phyloP scores from a whole-genome alignment of 2,113 vertebrate species.

The Tympanuchus pallidicinctus region DNA sequence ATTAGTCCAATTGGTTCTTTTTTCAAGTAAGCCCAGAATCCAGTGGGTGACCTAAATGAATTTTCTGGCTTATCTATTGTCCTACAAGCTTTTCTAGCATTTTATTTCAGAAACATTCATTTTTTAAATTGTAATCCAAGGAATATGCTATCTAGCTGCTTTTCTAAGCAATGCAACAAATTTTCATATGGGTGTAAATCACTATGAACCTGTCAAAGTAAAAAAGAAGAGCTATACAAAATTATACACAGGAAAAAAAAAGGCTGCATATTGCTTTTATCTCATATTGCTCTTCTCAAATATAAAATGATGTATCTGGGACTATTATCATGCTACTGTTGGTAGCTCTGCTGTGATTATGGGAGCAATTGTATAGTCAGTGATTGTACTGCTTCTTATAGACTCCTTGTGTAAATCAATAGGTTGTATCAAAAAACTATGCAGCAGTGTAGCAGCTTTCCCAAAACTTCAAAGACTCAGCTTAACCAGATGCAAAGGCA shows the following conservation, averaged over 20 bases:
- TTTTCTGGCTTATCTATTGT: conserved; percentile 35
- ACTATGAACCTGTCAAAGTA: background rate
- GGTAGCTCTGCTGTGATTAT: background rate
- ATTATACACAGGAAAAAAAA: background rate
- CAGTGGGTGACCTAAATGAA: background rate
- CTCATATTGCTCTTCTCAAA: background rate
- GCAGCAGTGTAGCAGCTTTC: background rate
- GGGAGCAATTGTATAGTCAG: background rate
- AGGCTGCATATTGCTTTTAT: background rate
- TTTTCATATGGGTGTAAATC: background rate
- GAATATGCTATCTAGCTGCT: background rate
- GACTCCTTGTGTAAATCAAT: background rate
- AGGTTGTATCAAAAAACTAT: background rate
- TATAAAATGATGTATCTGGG: background rate
- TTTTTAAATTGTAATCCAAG: conserved; percentile 41
- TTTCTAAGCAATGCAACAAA: background rate
- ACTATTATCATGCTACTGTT: background rate
- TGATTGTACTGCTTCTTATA: background rate
- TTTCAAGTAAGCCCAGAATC: conserved; percentile 17
- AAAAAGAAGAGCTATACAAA: background rate
- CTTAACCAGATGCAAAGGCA: background rate
- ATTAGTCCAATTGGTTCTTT: background rate
- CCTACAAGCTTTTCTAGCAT: background rate
- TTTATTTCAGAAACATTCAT: conserved; percentile 25
- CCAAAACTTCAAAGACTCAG: background rate